A percentile compares a stretch with the other conserved stretches of the same genome.
These are phyloP conservation scores for Lepilemur ruficaudatus DNA, from an alignment of 2,797 vertebrate species.

Conservation along the genomic window DNA sequence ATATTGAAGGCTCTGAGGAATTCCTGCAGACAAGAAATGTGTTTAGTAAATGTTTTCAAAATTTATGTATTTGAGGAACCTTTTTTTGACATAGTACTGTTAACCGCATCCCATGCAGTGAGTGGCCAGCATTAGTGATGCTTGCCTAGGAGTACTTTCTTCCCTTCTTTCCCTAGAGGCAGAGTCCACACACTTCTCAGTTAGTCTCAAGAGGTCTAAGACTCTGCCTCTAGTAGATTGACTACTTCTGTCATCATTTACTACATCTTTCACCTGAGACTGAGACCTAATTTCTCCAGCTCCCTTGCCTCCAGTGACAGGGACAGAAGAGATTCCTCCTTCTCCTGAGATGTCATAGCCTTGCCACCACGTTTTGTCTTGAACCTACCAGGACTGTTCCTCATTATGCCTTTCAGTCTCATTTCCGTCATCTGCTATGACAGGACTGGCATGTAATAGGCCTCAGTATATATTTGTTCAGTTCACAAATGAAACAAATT, in stretches of 20 bases:
- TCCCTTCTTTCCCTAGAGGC: not conserved
- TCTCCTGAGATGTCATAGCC: accelerated
- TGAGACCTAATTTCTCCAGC: not conserved
- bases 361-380: not conserved
- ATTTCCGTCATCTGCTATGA: not conserved
- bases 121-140: not conserved
- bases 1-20: not conserved
- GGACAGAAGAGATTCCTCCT: not conserved
- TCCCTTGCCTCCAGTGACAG: not conserved
- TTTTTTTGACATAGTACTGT: not conserved
- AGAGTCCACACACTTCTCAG: not conserved
- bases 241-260: not conserved
- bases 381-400: not conserved
- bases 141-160: not conserved
- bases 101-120: accelerated
- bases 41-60: not conserved
- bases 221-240: not conserved
- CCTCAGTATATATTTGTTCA: not conserved
- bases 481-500: not conserved
- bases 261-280: not conserved
- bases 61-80: no score
- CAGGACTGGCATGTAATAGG: not conserved
- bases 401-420: not conserved
- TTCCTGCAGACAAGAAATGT: not conserved
- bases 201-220: not conserved